Evolutionary conservation across 2,888 invertebrate genomes (phyloP), one percentile per base, ranked within the genome.

Genomic region (Neelides folsomi): DNA sequence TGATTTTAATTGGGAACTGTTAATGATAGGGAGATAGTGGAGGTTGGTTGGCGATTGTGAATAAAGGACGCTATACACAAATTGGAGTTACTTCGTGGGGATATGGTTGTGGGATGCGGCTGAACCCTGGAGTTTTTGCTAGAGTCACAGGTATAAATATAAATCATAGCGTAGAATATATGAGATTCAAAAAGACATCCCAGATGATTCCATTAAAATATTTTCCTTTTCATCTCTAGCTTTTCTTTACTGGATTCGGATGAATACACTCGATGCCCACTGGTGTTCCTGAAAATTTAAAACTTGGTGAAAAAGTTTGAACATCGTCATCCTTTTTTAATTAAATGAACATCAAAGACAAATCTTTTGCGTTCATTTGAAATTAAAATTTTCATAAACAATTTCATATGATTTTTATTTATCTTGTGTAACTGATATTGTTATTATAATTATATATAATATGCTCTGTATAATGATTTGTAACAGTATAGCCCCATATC

Each of bases 81-180:
- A 48, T 64, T 37, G 64, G 64, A 3, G 59, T 64, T 4, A 62
- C 62, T 20, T 55, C 54, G 1, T 64, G 64, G 64, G 64, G 64
- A 19, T 60, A 54, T 43, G 57, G 57, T 40, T 53, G 51, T 27
- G 53, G 51, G 10, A 45, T 43, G 19, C 15, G 41, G 20, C 19
- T 53, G n/a, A 60, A 62, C 16, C 64, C 64, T 16, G 64, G 64
- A 2, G 62, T 64, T 15, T 64, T 60, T 44, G 47, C 64, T 0
- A 47, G 64, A 42, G 45, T 59, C 1, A 58, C 59, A 49, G 55
- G 62, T 63, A 52, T 40, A 39, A 35, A 9, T 37, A 12, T 15
- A 8, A 16, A 15, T 47, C 15, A n/a, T n/a, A n/a, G n/a, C n/a
- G n/a, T n/a, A n/a, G n/a, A n/a, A n/a, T n/a, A n/a, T n/a, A 27